Evolutionary conservation across 2,113 vertebrate genomes (phyloP).

Genomic region (Ploceus nigricollis): DNA sequence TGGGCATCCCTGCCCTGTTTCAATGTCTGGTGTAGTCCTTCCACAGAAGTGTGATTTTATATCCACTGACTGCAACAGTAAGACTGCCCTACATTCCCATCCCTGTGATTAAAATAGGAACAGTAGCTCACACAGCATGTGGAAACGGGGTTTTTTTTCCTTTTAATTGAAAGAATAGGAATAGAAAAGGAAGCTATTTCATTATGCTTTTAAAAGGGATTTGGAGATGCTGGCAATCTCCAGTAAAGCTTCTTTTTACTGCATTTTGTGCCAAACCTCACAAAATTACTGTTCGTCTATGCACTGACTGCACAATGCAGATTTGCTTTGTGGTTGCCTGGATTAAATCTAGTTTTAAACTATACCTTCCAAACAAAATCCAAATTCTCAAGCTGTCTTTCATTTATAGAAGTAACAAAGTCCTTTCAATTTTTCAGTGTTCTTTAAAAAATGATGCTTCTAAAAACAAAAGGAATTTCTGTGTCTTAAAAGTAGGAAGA

Average conservation of each 20-base stretch:
- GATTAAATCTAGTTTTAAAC: background rate
- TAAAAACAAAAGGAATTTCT: background rate
- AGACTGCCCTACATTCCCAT: background rate
- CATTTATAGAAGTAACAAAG: background rate
- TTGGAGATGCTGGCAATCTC: background rate
- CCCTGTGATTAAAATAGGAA: background rate
- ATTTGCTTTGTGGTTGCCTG: background rate
- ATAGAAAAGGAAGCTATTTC: background rate
- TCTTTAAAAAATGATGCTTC: background rate
- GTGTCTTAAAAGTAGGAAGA: background rate
- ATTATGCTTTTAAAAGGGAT: background rate
- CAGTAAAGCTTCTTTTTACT: background rate
- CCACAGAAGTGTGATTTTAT: background rate
- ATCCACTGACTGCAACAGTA: background rate
- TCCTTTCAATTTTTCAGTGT: background rate
- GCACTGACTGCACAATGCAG: background rate
- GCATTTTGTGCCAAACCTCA: background rate
- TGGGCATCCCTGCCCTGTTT: background rate
- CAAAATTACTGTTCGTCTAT: background rate
- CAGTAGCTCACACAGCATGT: background rate
- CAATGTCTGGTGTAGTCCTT: background rate
- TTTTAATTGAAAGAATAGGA: background rate
- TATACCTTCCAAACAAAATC: background rate
- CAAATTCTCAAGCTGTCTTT: background rate
- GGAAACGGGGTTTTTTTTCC: background rate